These are phyloP conservation scores for Corynorhinus townsendii DNA, from an alignment of 2,113 vertebrate genomes.

Conservation along the genomic window DNA sequence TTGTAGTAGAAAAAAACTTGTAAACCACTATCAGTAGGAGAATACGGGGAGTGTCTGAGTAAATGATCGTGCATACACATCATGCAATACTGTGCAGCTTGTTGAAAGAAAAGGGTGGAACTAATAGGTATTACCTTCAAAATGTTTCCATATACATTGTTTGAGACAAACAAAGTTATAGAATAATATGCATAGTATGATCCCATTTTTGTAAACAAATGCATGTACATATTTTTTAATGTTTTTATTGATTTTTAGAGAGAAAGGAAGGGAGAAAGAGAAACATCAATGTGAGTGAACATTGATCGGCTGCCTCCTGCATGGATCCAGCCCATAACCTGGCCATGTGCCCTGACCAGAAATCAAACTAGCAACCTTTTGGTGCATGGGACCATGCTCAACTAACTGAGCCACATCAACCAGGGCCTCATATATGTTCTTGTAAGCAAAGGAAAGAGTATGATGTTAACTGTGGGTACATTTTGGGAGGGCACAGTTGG, in stretches of 20 bases:
- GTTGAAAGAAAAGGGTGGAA: neutral
- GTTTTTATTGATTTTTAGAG: too few relatives aligned
- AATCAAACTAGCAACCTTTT: too few relatives aligned
- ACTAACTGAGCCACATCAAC: too few relatives aligned
- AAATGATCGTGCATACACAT: neutral
- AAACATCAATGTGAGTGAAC: too few relatives aligned
- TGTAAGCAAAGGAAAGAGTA: neutral
- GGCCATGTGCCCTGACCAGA: too few relatives aligned
- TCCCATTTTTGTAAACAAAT: neutral
- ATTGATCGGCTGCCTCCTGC: too few relatives aligned
- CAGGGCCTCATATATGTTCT: neutral
- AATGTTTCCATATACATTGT: neutral
- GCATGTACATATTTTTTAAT: neutral
- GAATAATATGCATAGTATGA: neutral
- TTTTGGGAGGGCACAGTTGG: too few relatives aligned
- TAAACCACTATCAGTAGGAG: neutral
- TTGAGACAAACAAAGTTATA: neutral
- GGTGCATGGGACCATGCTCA: too few relatives aligned
- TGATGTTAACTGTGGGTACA: neutral
- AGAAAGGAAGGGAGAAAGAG: too few relatives aligned
- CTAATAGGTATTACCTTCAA: neutral
- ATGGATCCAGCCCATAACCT: too few relatives aligned
- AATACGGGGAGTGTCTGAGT: neutral
- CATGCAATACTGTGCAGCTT: neutral
- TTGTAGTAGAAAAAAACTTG: neutral